Evolutionary conservation across 1,140 invertebrate species (phyloP).

Genomic region (Cepaea nemoralis): DNA sequence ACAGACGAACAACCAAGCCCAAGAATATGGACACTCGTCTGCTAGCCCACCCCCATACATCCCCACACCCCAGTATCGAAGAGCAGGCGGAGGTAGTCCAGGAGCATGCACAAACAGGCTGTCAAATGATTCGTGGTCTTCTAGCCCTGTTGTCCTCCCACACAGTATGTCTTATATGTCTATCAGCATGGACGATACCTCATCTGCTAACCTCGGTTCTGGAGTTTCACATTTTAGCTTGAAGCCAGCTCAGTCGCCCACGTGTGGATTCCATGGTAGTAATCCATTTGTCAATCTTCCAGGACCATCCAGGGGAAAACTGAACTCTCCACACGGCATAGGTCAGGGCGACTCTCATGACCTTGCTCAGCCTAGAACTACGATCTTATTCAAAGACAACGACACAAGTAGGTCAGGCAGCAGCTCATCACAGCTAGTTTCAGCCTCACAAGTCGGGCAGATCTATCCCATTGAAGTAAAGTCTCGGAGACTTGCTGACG

Average conservation of each 20-base stretch:
- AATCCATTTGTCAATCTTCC: conserved; percentile 29
- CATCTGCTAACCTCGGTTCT: background rate
- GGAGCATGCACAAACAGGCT: background rate
- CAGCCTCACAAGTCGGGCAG: conserved; percentile 29
- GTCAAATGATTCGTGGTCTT: conserved; percentile 34
- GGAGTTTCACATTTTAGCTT: background rate
- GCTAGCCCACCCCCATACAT: conserved; percentile 54
- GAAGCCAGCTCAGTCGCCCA: conserved; percentile 20
- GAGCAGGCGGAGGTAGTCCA: conserved; percentile 27
- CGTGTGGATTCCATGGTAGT: conserved; percentile 40
- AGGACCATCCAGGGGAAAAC: conserved; percentile 12
- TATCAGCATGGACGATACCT: no score
- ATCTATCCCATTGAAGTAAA: background rate
- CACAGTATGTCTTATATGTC: background rate
- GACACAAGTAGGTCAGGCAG: conserved; percentile 26
- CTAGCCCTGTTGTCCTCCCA: background rate
- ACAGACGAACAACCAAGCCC: background rate
- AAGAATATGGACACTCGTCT: background rate
- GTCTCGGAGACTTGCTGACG: background rate
- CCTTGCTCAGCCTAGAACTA: background rate
- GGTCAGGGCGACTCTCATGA: conserved; percentile 3
- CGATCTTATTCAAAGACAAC: background rate
- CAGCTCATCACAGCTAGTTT: conserved; percentile 34
- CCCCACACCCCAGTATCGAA: conserved; percentile 59
- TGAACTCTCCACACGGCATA: conserved; percentile 16